Base-by-base conservation (phyloP, 2,888 invertebrate species). In the Lasioglossum calceatum region DNA sequence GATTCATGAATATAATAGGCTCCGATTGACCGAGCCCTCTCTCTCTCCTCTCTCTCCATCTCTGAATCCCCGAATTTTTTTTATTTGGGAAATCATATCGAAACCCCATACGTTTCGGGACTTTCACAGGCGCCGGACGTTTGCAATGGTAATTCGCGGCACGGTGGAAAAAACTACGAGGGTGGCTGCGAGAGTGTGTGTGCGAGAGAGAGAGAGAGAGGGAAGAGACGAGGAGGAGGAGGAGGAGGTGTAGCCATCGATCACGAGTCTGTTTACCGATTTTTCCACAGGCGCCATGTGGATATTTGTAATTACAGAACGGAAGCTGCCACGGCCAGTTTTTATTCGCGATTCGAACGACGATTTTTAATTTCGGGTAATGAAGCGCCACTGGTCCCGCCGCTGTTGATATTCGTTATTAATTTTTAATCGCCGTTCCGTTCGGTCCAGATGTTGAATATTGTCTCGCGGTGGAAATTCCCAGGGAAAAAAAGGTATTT, bases 391-490 rank as follows among this genome's bases (percentile, higher is more conserved):
- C 87, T 79, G 91, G 87, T 88, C 88, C 86, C 88, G 88, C 88
- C 91, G 91, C 93, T 94, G 93, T 95, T 94, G 94, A 94, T 94
- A 94, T 94, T 94, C 93, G 92, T 94, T 93, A 94, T 94, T 94
- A 95, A 94, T 95, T 94, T 94, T 94, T 94, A 94, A 94, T 94
- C 93, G 92, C 89, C 86, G 91, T 89, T 89, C 90, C 92, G 90
- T 87, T 88, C 87, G 88, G 84, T 85, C 88, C 91, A 88, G 88
- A 87, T 90, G 90, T 89, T 85, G 89, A 91, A 90, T 91, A 91
- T 87, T 90, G 88, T 93, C 90, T 91, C 91, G 91, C 89, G 86
- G 87, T 85, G 88, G 83, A 90, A 90, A 89, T 92, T 91, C 82
- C 84, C 76, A 76, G 82, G 80, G 85, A 87, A 79, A 89, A 82